phyloP scores from a whole-genome alignment of 2,888 invertebrate species.

The Masnerella sp. region DNA sequence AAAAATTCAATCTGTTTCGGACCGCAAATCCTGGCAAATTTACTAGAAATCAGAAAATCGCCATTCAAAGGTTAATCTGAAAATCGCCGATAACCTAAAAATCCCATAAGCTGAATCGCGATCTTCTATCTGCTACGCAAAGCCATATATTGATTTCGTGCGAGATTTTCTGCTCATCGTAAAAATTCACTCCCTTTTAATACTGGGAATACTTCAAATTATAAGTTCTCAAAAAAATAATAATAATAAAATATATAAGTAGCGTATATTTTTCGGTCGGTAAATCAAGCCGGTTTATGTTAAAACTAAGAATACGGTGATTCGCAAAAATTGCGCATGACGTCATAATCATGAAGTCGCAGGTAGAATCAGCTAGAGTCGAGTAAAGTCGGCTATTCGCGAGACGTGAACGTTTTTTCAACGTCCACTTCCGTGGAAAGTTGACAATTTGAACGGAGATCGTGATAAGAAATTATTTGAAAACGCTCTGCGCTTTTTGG shows the following conservation, averaged over 20 bases:
- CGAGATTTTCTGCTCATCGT: slow-evolving; percentile 48
- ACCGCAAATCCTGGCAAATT: slow-evolving; percentile 33
- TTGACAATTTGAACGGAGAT: too few relatives aligned
- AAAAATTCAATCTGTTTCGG: slow-evolving; percentile 27
- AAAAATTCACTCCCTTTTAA: slow-evolving; percentile 42
- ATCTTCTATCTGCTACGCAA: slow-evolving; percentile 36
- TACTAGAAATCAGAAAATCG: slow-evolving; percentile 56
- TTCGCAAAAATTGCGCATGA: slow-evolving; percentile 6
- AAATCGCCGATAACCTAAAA: slow-evolving; percentile 27
- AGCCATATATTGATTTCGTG: slow-evolving; percentile 46
- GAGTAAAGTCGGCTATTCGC: slow-evolving; percentile 7
- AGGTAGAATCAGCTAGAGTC: background rate
- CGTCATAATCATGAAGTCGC: slow-evolving; percentile 14
- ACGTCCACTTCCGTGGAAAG: too few relatives aligned
- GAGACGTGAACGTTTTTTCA: slow-evolving; percentile 21
- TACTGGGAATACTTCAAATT: slow-evolving; percentile 34
- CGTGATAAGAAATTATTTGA: too few relatives aligned
- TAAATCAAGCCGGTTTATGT: slow-evolving; percentile 22
- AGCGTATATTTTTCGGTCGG: slow-evolving; percentile 15
- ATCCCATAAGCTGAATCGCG: slow-evolving; percentile 16
- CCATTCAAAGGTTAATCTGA: slow-evolving; percentile 51
- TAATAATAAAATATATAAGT: too few relatives aligned
- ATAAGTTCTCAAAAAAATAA: too few relatives aligned
- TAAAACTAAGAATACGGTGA: too few relatives aligned
- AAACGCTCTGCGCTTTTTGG: too few relatives aligned